Percentiles rank a stretch among this genome's conserved stretches.
Conservation (phyloP, 1,140 invertebrate genomes). For the Drosophila arizonae region DNA sequence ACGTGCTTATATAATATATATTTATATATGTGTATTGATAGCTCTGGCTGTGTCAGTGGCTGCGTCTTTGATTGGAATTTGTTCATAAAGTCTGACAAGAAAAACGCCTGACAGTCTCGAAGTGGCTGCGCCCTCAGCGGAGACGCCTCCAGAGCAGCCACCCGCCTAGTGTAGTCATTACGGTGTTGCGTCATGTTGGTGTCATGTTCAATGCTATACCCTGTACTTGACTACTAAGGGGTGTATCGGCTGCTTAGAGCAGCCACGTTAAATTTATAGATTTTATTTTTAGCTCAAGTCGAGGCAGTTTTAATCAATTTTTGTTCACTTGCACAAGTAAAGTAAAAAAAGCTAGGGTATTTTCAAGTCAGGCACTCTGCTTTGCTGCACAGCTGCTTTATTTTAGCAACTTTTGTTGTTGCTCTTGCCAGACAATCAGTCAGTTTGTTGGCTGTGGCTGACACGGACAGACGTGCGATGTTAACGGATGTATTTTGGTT, state of each 20-base stretch:
- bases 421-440: slow-evolving; percentile 22
- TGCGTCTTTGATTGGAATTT: slow-evolving; percentile 63
- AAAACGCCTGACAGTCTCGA: slow-evolving; percentile 33
- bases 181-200: slow-evolving; percentile 39
- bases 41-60: slow-evolving; percentile 20
- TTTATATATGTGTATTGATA: slow-evolving; percentile 13
- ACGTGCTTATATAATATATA: neutral
- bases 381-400: slow-evolving; percentile 1
- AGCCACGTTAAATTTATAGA: too few species aligned
- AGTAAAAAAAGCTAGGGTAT: neutral
- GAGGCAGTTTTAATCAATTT: too few species aligned
- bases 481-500: slow-evolving; percentile 68
- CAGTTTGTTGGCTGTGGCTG: slow-evolving; percentile 53
- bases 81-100: slow-evolving; percentile 30
- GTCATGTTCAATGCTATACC: slow-evolving; percentile 11
- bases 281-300: too few species aligned
- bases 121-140: slow-evolving; percentile 48
- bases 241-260: neutral
- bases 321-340: too few species aligned
- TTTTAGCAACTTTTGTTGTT: slow-evolving; percentile 23
- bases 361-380: neutral
- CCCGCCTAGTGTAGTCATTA: slow-evolving; percentile 49
- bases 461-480: slow-evolving; percentile 57
- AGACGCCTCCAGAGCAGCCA: slow-evolving; percentile 29
- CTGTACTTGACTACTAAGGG: neutral